These are phyloP conservation scores for Hymenopus coronatus DNA, from an alignment of 2,888 invertebrate genomes.

Conservation along the genomic window DNA sequence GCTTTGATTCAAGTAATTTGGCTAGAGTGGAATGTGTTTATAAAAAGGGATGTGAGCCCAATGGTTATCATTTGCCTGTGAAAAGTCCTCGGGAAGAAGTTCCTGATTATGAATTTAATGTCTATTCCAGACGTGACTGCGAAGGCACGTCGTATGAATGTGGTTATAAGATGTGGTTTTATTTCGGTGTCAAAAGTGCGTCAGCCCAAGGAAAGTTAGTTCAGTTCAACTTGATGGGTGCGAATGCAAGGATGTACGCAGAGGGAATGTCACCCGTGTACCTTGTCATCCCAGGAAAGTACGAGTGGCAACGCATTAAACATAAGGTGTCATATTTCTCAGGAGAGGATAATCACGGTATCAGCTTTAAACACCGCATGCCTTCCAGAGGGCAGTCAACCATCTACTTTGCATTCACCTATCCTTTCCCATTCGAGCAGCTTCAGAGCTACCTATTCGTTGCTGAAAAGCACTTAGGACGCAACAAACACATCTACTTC, in stretches of 20 bases:
- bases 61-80: not conserved
- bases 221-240: not conserved
- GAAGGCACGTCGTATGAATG: not conserved
- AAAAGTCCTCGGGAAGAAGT: not conserved
- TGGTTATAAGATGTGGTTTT: not conserved
- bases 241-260: not conserved
- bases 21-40: not conserved
- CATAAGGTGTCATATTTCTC: not conserved
- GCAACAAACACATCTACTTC: slow-evolving; percentile 68
- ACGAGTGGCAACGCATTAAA: not conserved
- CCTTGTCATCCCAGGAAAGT: not conserved
- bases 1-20: not conserved
- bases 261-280: not conserved
- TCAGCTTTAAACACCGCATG: not conserved
- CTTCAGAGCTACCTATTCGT: not conserved
- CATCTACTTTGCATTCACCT: not conserved
- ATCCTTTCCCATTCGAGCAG: not conserved
- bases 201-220: not conserved
- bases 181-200: not conserved
- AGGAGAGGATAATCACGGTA: not conserved
- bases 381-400: not conserved
- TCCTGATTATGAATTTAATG: not conserved
- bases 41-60: not conserved
- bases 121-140: not conserved
- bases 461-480: not conserved